These are phyloP conservation scores for Henicopernis longicauda DNA, from an alignment of 2,113 vertebrate genomes.

Conservation along the genomic window DNA sequence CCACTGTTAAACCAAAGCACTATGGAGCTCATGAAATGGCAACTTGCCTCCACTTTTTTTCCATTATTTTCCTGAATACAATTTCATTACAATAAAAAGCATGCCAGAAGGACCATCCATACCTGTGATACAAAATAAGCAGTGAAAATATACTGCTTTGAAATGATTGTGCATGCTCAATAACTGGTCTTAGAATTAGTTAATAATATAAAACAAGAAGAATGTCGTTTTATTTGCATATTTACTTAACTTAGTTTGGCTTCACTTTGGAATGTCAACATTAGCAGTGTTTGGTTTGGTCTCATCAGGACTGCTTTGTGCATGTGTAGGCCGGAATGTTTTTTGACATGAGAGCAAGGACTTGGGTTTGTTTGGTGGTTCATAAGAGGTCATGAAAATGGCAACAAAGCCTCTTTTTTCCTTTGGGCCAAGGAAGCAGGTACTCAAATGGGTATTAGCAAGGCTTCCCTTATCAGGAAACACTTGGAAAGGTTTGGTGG, in stretches of 20 bases:
- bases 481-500: not conserved
- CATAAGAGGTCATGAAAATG: not conserved
- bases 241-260: constrained; percentile 33
- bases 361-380: not conserved
- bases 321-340: not conserved
- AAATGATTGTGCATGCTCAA: not conserved
- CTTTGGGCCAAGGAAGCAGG: not conserved
- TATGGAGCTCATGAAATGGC: not conserved
- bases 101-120: not conserved
- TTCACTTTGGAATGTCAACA: constrained; percentile 39
- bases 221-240: constrained; percentile 22
- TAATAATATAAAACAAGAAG: not conserved
- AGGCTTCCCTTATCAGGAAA: not conserved
- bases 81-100: not conserved
- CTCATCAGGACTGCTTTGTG: not conserved
- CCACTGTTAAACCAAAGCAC: not conserved
- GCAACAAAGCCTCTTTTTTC: not conserved
- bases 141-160: not conserved
- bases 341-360: not conserved
- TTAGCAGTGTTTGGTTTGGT: constrained; percentile 10
- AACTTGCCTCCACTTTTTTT: not conserved
- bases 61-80: not conserved
- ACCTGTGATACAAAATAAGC: not conserved
- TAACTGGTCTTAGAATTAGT: not conserved
- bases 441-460: not conserved